Conservation (phyloP, 1,140 invertebrate species). For the Drosophila guanche region DNA sequence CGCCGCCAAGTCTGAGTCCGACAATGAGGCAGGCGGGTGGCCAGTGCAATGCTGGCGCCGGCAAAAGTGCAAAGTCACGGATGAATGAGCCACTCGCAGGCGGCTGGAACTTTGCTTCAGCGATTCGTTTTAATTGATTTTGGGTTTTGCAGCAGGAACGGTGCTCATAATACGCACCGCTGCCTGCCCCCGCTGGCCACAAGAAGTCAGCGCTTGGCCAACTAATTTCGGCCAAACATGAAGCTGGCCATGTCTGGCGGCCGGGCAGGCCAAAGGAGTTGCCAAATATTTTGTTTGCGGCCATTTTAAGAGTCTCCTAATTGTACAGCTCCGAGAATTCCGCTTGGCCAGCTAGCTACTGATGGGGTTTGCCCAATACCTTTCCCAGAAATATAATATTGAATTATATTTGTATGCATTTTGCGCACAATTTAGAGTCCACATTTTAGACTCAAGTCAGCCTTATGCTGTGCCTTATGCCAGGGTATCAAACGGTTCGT, state of each 20-base stretch:
- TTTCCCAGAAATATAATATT: too few species aligned
- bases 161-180: constrained; percentile 52
- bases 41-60: constrained; percentile 42
- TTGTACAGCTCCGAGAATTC: constrained; percentile 41
- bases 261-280: constrained; percentile 63
- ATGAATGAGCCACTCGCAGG: constrained; percentile 66
- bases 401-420: too few species aligned
- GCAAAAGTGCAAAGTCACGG: constrained; percentile 76
- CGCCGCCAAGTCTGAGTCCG: not conserved
- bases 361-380: too few species aligned
- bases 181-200: constrained; percentile 33
- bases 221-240: constrained; percentile 72
- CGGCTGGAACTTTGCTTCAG: constrained; percentile 73
- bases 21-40: constrained; percentile 40
- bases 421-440: too few species aligned
- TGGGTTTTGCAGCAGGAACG: constrained; percentile 55
- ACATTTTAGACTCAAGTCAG: too few species aligned
- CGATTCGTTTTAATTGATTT: constrained; percentile 79
- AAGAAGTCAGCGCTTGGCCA: constrained; percentile 62
- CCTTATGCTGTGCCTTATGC: too few species aligned
- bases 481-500: too few species aligned
- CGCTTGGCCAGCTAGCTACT: constrained; percentile 3
- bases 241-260: constrained; percentile 13
- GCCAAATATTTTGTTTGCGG: constrained; percentile 68
- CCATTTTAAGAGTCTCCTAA: constrained; percentile 67